Evolutionary conservation across 2,888 invertebrate species (phyloP), one percentile per base, ranked within the genome.

Genomic region (Andrena bicolor): DNA sequence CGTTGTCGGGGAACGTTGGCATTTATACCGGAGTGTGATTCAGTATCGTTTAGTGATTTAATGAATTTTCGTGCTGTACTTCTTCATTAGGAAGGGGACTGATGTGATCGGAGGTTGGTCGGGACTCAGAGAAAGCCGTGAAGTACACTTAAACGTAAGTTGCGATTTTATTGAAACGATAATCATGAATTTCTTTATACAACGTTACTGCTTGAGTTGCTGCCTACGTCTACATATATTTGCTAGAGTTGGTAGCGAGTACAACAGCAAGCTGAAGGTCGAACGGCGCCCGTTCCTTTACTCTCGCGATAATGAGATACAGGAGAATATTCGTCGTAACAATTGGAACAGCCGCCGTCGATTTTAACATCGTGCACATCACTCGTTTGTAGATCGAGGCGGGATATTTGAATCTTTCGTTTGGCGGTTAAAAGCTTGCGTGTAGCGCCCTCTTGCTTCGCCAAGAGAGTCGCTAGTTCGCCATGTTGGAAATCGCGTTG

Each of bases 151-250:
- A 49, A 64, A 78, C 28, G 49, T 80, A 76, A 72, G 49, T 80
- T 72, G 69, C 48, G 56, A 78, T 75, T 84, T 83, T 84, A 84
- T 84, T 84, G 75, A 83, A 83, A 79, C 71, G 74, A 83, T 83
- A 80, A 68, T 83, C 61, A 80, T 80, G 80, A 66, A 66, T 81
- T 77, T 71, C 61, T 80, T 80, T 82, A 79, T 82, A 82, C 82
- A 85, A 84, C 51, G 53, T 75, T 74, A 66, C 63, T 85, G 79
- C 49, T 82, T 58, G 61, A 41, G 56, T 77, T 76, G 63, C 75
- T 77, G 84, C 58, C 72, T 80, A 82, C 65, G 63, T 80, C 64
- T 84, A 76, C 65, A 64, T 78, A 75, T 79, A 41, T 66, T 61
- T 49, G 49, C 63, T 81, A 84, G 61, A 77, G 68, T 69, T 58